Evolutionary conservation across 2,113 vertebrate species (phyloP).

Genomic region (Erythrocercus mccallii): DNA sequence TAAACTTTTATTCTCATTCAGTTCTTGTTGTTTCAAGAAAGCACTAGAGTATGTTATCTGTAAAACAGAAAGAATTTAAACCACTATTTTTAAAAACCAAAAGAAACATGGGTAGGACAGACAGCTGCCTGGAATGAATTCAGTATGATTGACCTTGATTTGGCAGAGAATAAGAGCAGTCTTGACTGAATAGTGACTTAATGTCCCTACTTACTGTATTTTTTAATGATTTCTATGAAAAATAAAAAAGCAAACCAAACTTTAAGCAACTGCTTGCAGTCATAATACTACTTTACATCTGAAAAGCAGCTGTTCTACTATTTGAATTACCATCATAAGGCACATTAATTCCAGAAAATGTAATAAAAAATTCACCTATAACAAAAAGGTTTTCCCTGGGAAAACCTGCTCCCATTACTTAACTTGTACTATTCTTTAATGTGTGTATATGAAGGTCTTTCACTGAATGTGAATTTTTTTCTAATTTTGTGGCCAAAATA

Average conservation of each 20-base stretch:
- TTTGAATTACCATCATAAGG: constrained; percentile 25
- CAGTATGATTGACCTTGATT: neutral
- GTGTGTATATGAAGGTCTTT: neutral
- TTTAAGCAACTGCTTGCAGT: neutral
- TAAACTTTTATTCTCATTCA: neutral
- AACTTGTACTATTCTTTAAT: neutral
- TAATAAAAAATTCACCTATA: constrained; percentile 15
- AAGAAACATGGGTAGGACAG: neutral
- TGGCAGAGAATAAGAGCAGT: neutral
- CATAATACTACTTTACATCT: neutral
- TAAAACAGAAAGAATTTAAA: neutral
- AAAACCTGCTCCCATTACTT: constrained; percentile 33
- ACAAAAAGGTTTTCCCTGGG: constrained; percentile 7
- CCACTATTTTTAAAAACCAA: neutral
- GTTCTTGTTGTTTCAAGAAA: neutral
- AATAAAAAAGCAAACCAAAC: neutral
- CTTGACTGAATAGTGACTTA: neutral
- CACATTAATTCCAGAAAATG: constrained; percentile 3
- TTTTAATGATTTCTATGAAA: neutral
- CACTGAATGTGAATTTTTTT: neutral
- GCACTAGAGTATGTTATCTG: neutral
- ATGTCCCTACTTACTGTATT: neutral
- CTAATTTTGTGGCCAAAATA: neutral
- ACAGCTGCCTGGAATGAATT: neutral
- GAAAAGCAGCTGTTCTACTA: constrained; percentile 17